Base-by-base conservation (phyloP, 2,888 invertebrate species). In the Heteromurus nitidus region DNA sequence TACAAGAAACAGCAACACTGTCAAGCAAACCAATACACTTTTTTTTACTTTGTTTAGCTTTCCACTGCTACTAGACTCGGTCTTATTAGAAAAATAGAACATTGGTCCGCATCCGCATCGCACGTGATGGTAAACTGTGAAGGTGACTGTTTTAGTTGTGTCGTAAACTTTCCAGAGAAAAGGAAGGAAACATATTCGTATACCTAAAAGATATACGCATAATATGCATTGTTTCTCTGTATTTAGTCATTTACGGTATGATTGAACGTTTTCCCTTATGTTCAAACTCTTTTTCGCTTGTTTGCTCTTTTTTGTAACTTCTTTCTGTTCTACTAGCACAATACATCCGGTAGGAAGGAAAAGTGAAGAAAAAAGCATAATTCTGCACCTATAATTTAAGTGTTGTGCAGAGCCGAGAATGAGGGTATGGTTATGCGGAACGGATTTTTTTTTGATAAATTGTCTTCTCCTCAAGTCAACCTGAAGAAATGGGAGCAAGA, bases 401-500 rank as follows among this genome's bases (percentile, higher is more conserved):
- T n/a, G n/a, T n/a, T n/a, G n/a, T n/a, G n/a, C n/a, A n/a, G n/a
- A n/a, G n/a, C n/a, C n/a, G n/a, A n/a, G n/a, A n/a, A n/a, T n/a
- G n/a, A n/a, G n/a, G n/a, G n/a, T n/a, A n/a, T n/a, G n/a, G n/a
- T 22, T 53, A 53, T 53, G 53, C 22, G 53, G 22, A 53, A 53
- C 18, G 53, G 53, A n/a, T n/a, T n/a, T n/a, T n/a, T 53, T 53
- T 47, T 53, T 53, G 53, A 53, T 53, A 53, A 53, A 53, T 53
- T 53, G 53, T 53, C 53, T 53, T 53, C 13, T 22, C 22, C n/a
- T 47, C 13, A 13, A 36, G 36, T 36, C 13, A 9, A 9, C 13
- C 36, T 9, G 13, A 36, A 47, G n/a, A 47, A 47, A 47, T n/a
- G n/a, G n/a, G n/a, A 47, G 11, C 18, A 9, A 47, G 47, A 9